Conservation (phyloP, 2,113 vertebrate species). For the Bothrops jararaca region DNA sequence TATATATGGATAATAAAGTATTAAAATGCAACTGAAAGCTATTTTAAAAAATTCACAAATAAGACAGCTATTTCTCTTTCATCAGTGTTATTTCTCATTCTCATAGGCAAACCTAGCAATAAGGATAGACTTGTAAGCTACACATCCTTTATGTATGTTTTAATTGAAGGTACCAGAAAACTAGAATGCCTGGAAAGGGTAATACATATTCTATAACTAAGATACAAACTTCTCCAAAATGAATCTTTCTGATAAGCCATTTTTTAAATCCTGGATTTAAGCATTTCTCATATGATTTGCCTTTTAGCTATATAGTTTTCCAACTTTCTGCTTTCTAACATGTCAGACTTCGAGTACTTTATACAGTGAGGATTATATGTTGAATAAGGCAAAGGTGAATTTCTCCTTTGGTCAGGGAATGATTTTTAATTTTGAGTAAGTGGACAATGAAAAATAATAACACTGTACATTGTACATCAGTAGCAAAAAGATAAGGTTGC, state of each 20-base stretch:
- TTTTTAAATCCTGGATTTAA: background rate
- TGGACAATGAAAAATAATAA: background rate
- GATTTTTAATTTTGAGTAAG: background rate
- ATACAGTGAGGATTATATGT: background rate
- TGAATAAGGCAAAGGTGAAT: background rate
- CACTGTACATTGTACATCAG: background rate
- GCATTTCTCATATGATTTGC: background rate
- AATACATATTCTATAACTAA: background rate
- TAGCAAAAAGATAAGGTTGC: background rate
- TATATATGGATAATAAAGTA: background rate
- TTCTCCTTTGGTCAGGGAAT: background rate
- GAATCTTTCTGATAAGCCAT: background rate
- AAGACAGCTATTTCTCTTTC: background rate
- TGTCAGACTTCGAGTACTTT: background rate
- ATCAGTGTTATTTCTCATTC: background rate
- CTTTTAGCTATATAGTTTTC: background rate
- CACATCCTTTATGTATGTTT: background rate
- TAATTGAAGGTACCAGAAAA: background rate
- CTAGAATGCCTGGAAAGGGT: background rate
- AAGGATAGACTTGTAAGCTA: background rate
- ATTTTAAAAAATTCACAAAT: background rate
- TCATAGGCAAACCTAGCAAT: background rate
- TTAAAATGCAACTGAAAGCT: background rate
- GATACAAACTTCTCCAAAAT: background rate
- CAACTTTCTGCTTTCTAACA: background rate